phyloP scores from a whole-genome alignment of 1,140 invertebrate species.

The Atta cephalotes region DNA sequence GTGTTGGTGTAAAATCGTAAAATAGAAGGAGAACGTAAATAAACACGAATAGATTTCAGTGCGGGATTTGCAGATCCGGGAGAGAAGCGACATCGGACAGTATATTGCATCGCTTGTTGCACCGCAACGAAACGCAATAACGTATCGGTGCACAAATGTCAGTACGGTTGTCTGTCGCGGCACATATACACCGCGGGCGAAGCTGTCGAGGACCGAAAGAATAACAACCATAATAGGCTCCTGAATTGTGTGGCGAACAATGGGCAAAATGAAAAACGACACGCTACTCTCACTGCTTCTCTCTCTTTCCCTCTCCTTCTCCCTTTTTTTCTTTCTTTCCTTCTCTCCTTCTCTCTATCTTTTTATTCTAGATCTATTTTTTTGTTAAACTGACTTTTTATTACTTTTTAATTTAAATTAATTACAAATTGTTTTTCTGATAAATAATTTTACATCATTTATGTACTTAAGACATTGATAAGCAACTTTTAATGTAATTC shows the following conservation, averaged over 20 bases:
- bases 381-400: background rate
- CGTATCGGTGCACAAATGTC: constrained; percentile 75
- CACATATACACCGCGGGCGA: constrained; percentile 71
- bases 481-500: background rate
- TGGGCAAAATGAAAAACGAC: constrained; percentile 77
- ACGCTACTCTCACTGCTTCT: background rate
- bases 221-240: constrained; percentile 79
- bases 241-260: constrained; percentile 75
- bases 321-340: constrained; percentile 1
- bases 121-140: constrained; percentile 74
- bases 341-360: background rate
- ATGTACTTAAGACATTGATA: background rate
- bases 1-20: constrained; percentile 30
- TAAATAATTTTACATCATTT: background rate
- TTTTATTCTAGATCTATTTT: background rate
- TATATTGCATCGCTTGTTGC: constrained; percentile 77
- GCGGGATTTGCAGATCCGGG: constrained; percentile 52
- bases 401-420: constrained; percentile 42
- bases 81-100: constrained; percentile 64
- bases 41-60: constrained; percentile 67
- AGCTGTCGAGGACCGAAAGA: constrained; percentile 74
- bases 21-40: constrained; percentile 63
- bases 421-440: constrained; percentile 26
- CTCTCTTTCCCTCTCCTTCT: background rate
- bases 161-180: constrained; percentile 69